Evolutionary conservation across 2,888 invertebrate genomes (phyloP).

Genomic region (Platycheirus rosarum): DNA sequence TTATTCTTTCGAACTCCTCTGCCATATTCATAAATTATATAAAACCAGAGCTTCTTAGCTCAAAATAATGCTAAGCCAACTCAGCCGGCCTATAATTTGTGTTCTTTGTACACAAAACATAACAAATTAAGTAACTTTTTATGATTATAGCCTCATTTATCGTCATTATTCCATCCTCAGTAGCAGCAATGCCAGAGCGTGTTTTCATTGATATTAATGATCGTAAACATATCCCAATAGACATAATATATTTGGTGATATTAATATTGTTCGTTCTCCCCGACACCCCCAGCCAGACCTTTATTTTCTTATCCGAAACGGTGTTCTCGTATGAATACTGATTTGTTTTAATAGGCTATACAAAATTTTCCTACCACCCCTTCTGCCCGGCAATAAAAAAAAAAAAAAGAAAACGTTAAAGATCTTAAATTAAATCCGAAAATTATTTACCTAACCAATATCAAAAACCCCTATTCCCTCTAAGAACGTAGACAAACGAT

Average conservation of each 20-base stretch:
- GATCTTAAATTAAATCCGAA: slow-evolving; percentile 45
- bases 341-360: slow-evolving; percentile 44
- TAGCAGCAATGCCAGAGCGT: slow-evolving; percentile 26
- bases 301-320: not conserved
- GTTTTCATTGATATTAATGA: slow-evolving; percentile 62
- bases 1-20: not conserved
- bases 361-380: slow-evolving; percentile 20
- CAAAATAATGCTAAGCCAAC: slow-evolving; percentile 2
- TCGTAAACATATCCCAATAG: slow-evolving; percentile 37
- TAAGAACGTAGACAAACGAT: slow-evolving; percentile 40
- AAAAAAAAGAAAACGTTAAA: slow-evolving; percentile 15
- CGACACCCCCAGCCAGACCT: no score
- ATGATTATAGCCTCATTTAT: slow-evolving; percentile 57
- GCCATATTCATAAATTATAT: not conserved
- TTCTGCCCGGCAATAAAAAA: not conserved
- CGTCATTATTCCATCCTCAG: slow-evolving; percentile 31
- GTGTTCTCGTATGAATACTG: slow-evolving; percentile 30
- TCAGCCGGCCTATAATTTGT: not conserved
- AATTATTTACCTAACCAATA: slow-evolving; percentile 44
- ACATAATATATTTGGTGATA: slow-evolving; percentile 50
- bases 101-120: not conserved
- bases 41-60: not conserved
- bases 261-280: not conserved
- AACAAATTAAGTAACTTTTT: slow-evolving; percentile 21
- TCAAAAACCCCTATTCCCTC: not conserved